Percentiles rank a stretch among this genome's conserved stretches.
These are phyloP conservation scores for Bufotes viridis DNA, from an alignment of 2,797 vertebrate genomes.

Conservation along the genomic window DNA sequence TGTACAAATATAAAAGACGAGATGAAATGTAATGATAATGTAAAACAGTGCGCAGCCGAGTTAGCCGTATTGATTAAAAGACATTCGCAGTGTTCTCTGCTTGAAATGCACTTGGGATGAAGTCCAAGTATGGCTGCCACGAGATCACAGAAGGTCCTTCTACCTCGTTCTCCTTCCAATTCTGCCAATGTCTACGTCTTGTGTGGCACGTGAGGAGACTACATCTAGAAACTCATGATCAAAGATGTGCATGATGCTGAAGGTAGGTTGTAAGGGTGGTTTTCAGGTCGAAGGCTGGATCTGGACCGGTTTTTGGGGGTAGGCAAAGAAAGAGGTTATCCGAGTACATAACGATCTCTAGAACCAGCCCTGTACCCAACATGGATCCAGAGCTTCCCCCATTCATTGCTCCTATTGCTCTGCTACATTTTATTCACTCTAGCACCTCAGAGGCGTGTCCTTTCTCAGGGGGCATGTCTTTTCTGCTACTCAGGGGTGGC, in stretches of 20 bases:
- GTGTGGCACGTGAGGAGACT: background rate
- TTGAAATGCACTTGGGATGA: background rate
- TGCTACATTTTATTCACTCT: too few relatives aligned
- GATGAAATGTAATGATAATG: conserved; percentile 38
- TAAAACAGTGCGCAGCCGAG: background rate
- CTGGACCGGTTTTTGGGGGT: too few relatives aligned
- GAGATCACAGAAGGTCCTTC: background rate
- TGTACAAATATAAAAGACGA: conserved; percentile 38
- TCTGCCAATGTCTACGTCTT: background rate
- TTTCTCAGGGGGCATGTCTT: too few relatives aligned
- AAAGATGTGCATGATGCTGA: background rate
- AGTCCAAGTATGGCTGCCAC: background rate
- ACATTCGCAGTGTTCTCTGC: background rate
- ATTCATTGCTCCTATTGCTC: too few relatives aligned
- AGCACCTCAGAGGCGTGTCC: too few relatives aligned
- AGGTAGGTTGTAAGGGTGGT: background rate
- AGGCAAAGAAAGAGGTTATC: too few relatives aligned
- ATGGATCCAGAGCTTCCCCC: too few relatives aligned
- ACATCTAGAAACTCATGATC: background rate
- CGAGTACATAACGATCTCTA: too few relatives aligned
- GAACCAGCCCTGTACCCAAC: too few relatives aligned
- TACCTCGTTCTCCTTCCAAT: background rate
- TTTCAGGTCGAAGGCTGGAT: background rate
- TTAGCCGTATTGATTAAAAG: conserved; percentile 21
- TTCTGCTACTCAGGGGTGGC: too few relatives aligned